A percentile compares a stretch with the other conserved stretches of the same genome.
Conservation (phyloP, 1,140 invertebrate species). For the Bombyx mori region DNA sequence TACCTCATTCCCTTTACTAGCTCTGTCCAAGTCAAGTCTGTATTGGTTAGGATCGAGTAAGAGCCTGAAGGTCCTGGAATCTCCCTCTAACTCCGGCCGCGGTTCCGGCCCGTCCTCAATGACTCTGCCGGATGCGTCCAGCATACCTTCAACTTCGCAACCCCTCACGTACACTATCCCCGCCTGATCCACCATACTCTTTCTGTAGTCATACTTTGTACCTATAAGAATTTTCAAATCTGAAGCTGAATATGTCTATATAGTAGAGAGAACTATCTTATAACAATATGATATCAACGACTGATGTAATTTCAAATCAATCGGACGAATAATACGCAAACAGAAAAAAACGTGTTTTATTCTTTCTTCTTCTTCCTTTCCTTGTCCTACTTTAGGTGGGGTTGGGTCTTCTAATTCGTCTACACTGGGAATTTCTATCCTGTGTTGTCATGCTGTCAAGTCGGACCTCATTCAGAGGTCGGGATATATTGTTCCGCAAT, state of each 20-base stretch:
- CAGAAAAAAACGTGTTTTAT: neutral
- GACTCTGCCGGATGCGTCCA: conserved; percentile 95
- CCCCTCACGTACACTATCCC: conserved; percentile 94
- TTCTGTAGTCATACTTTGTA: conserved; percentile 84
- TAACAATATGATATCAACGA: too few species aligned
- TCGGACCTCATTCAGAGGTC: too few species aligned
- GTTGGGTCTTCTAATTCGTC: too few species aligned
- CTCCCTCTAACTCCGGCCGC: conserved; percentile 86
- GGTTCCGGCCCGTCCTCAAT: conserved; percentile 98
- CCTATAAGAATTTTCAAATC: conserved; percentile 54
- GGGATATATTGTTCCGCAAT: too few species aligned
- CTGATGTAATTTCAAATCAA: neutral
- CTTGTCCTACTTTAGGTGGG: too few species aligned
- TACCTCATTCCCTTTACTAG: conserved; percentile 81
- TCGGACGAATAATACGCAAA: neutral
- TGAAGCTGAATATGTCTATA: too few species aligned
- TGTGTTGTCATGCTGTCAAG: too few species aligned
- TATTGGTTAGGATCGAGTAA: conserved; percentile 98
- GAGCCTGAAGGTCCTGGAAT: conserved; percentile 92
- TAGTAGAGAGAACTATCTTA: too few species aligned
- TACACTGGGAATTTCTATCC: too few species aligned
- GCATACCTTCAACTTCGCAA: conserved; percentile 98
- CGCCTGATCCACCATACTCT: conserved; percentile 91
- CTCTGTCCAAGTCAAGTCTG: conserved; percentile 89
- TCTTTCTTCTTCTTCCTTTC: too few species aligned